Evolutionary conservation across 2,797 vertebrate genomes (phyloP), one percentile per base, ranked within the genome.

Genomic region (Acropternis orthonyx): DNA sequence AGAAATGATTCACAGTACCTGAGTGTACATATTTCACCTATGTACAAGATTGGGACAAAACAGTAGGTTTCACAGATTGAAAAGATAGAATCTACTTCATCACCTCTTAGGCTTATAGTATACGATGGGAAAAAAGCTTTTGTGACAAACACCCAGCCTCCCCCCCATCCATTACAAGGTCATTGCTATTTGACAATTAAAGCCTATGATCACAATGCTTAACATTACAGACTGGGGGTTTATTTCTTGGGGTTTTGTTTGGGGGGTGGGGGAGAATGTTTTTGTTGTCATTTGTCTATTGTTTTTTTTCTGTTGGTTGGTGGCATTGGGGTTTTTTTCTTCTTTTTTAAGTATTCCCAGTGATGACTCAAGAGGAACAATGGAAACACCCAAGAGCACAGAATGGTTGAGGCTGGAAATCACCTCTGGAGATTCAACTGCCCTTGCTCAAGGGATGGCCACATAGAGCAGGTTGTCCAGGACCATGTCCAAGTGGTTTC

Each of bases 191-290:
- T 73, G 28, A 56, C 2, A 72, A n/a, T 39, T 55, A 71, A 71
- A 78, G 4, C 1, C 41, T 75, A 10, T 3, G 1, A 51, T 20
- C 13, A 59, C 12, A 43, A 30, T 2, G 2, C 23, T 51, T 59
- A 54, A 23, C 4, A 17, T 16, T 32, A 41, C 1, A 1, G 12
- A 22, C 17, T 49, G 9, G 0, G 0, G 4, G 2, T 69, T 72
- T 72, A 37, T 59, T 62, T 79, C 26, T 23, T 23, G 37, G 5
- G 3, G 6, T 6, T 55, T 37, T 55, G 2, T 19, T 85, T 43
- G 13, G 9, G 28, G 23, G 4, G 5, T 0, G 0, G 34, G 1
- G 41, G 10, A 39, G 39, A 39, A 41, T 36, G 4, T 43, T 55
- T 12, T 2, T 12, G 13, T 8, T 37, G 8, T 8, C 24, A 14